Evolutionary conservation across 2,888 invertebrate species (phyloP).

Genomic region (Metalampra italica): DNA sequence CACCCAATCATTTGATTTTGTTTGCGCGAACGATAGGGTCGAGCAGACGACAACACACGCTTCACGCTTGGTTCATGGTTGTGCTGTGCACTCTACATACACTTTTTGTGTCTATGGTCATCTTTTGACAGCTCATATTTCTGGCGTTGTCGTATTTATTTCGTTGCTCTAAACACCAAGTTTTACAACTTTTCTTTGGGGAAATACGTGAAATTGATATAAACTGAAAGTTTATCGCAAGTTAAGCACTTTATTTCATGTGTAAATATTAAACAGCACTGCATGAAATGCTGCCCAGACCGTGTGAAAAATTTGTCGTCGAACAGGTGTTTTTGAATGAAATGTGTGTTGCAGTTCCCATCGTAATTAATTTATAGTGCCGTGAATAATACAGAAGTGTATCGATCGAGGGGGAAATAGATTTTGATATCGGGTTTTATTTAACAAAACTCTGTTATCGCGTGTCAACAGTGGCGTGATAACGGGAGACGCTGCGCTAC

Average conservation of each 20-base stretch:
- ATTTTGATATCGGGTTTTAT: slow-evolving; percentile 22
- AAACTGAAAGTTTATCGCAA: slow-evolving; percentile 18
- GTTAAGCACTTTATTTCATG: slow-evolving; percentile 14
- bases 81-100: slow-evolving; percentile 10
- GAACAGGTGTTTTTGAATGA: slow-evolving; percentile 90
- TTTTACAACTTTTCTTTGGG: slow-evolving; percentile 34
- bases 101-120: slow-evolving; percentile 53
- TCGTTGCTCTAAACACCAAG: slow-evolving; percentile 56
- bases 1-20: slow-evolving; percentile 36
- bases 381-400: slow-evolving; percentile 73
- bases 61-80: no score
- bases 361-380: slow-evolving; percentile 70
- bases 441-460: slow-evolving; percentile 10
- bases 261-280: slow-evolving; percentile 29
- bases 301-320: slow-evolving; percentile 83
- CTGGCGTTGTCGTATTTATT: slow-evolving; percentile 69
- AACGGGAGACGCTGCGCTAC: slow-evolving; percentile 31
- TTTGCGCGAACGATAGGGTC: slow-evolving; percentile 54
- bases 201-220: slow-evolving; percentile 18
- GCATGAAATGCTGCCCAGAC: slow-evolving; percentile 65
- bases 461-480: slow-evolving; percentile 17
- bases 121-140: slow-evolving; percentile 67
- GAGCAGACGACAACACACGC: slow-evolving; percentile 49
- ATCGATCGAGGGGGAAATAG: slow-evolving; percentile 54
- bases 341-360: slow-evolving; percentile 76